A percentile compares a stretch with the other conserved stretches of the same genome.
These are phyloP conservation scores for Archilochus colubris DNA, from an alignment of 2,113 vertebrate genomes.

Conservation along the genomic window DNA sequence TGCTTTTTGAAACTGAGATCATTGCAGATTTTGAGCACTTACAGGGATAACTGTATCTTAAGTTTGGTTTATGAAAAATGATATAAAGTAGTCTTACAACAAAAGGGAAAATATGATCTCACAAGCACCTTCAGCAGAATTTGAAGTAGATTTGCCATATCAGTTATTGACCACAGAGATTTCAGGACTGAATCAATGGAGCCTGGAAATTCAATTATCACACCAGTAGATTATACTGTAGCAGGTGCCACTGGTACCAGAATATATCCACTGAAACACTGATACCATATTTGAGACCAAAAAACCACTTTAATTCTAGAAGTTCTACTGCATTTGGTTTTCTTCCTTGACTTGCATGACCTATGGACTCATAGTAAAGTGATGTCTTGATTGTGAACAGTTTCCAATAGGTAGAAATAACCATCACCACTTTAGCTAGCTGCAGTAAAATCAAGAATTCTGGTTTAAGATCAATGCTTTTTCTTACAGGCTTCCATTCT, in stretches of 20 bases:
- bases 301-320: not conserved
- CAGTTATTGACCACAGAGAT: not conserved
- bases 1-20: not conserved
- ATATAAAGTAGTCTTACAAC: not conserved
- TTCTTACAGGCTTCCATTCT: not conserved
- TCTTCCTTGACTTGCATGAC: not conserved
- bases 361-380: not conserved
- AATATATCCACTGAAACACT: not conserved
- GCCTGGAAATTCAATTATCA: not conserved
- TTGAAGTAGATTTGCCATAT: not conserved
- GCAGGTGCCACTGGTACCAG: not conserved
- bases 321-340: not conserved
- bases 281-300: not conserved
- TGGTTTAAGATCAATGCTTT: not conserved
- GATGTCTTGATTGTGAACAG: not conserved
- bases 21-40: not conserved
- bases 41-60: not conserved
- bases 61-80: not conserved
- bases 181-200: not conserved
- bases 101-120: not conserved
- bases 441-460: not conserved
- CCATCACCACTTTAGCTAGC: not conserved
- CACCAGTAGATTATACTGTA: not conserved
- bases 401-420: not conserved
- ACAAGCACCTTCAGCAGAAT: not conserved